Evolutionary conservation across 2,113 vertebrate species (phyloP), one percentile per base, ranked within the genome.

Genomic region (Hipposideros armiger): DNA sequence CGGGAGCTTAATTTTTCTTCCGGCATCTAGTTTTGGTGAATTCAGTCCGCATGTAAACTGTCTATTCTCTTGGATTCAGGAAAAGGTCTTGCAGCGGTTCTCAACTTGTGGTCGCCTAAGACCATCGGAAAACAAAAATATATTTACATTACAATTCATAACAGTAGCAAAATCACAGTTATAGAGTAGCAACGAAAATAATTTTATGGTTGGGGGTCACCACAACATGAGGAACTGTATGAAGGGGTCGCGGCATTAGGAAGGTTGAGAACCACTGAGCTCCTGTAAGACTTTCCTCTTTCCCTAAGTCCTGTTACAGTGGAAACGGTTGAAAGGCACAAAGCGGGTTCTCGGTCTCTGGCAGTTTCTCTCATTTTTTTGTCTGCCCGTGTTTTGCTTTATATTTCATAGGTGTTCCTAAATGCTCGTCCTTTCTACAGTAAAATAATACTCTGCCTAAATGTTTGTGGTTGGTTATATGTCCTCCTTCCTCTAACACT

Each of bases 371-470:
- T 42, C 11, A 7, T 58, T 73, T 73, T 36, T 73, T 82, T n/a
- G 60, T 40, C 66, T 47, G 8, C 73, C 32, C 56, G 16, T n/a
- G 15, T 19, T 84, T 78, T 26, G 56, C 30, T 60, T 94, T 84
- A 58, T 36, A 60, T 47, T n/a, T 95, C 36, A 86, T 10, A 81
- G 42, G 66, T 0, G 1, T 11, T 76, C 24, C 36, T 42, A 72
- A 69, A 45, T 64, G 40, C 52, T 77, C 66, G 24, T 67, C 62
- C 22, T 36, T 81, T 73, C 45, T 74, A 64, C 15, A 2, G 30
- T 66, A 84, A 92, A 95, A 45, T n/a, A 90, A 78, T 24, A 30
- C 66, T 92, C 50, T 74, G 32, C 40, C 52, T n/a, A 50, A 70
- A 88, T 13, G 47, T 50, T 50, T 50, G 47, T 50, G 11, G 47